Percentiles rank a stretch among this genome's conserved stretches.
Conservation (phyloP, 2,113 vertebrate species). For the Cygnus atratus region DNA sequence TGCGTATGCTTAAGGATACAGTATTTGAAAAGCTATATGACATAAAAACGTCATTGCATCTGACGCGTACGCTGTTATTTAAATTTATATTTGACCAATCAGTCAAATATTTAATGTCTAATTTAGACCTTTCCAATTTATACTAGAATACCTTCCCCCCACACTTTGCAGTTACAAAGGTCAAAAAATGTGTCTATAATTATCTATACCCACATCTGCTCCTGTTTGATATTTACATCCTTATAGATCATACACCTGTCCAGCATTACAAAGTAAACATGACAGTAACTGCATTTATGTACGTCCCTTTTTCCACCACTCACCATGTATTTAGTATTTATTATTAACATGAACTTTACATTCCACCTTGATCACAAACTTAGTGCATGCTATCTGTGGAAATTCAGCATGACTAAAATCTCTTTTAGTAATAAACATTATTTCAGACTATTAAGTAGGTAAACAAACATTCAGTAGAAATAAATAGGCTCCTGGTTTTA, state of each 20-base stretch:
- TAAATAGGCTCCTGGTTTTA: background rate
- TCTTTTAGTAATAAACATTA: background rate
- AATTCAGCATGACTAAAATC: slow-evolving; percentile 24
- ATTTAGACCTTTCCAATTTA: background rate
- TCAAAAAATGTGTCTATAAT: background rate
- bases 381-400: background rate
- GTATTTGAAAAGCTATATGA: background rate
- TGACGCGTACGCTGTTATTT: background rate
- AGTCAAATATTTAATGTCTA: background rate
- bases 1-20: background rate
- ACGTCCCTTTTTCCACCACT: background rate
- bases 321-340: background rate
- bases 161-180: background rate
- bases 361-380: slow-evolving; percentile 6
- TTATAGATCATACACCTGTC: background rate
- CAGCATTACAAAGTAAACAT: background rate
- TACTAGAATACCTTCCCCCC: background rate
- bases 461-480: background rate
- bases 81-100: background rate
- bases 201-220: background rate
- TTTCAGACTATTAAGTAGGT: background rate
- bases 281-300: background rate
- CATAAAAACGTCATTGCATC: background rate
- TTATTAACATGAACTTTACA: slow-evolving; percentile 10
- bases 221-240: background rate